Base-by-base conservation (phyloP, 2,888 invertebrate genomes). In the Athalia cordata region DNA sequence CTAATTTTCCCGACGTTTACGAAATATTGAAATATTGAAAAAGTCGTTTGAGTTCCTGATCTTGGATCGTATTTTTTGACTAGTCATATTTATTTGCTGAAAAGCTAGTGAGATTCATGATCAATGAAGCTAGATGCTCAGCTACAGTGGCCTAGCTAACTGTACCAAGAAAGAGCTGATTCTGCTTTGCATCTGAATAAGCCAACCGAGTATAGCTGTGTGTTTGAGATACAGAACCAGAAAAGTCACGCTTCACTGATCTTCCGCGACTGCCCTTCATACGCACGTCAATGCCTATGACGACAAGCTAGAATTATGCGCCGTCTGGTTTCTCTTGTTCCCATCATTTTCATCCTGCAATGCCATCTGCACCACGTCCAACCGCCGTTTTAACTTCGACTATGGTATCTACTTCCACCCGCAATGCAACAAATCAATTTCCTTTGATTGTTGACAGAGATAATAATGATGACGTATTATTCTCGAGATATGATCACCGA, bases 111-210 rank as follows among this genome's bases (percentile, higher is more conserved):
- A 72, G 72, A 59, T 72, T 72, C 59, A 47, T 72, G 72, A 72
- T 72, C 72, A 47, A 5, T 59, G 13, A 13, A 72, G 72, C 72
- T 72, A 57, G 59, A 72, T 57, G 72, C 13, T 2, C 2, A 29
- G 29, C 29, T 29, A 47, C 72, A 47, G 72, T 59, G 57, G 15
- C 72, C 57, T 72, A 72, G 72, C 59, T 72, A 72, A 72, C 72
- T 72, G 72, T 72, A 59, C 45, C 13, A 1, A 8, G 59, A 29
- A 29, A 29, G 29, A 15, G 8, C 72, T 59, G 72, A 72, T 59
- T 57, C 59, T 47, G 45, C 72, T 57, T 59, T 72, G 72, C 57
- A 72, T 72, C 72, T 72, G 57, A 72, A 72, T 72, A 72, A 72
- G 57, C 72, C 57, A 72, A 72, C 57, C 47, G 72, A 59, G 55